Base-by-base conservation (phyloP, 1,140 invertebrate genomes). In the Heliconius hewitsoni region DNA sequence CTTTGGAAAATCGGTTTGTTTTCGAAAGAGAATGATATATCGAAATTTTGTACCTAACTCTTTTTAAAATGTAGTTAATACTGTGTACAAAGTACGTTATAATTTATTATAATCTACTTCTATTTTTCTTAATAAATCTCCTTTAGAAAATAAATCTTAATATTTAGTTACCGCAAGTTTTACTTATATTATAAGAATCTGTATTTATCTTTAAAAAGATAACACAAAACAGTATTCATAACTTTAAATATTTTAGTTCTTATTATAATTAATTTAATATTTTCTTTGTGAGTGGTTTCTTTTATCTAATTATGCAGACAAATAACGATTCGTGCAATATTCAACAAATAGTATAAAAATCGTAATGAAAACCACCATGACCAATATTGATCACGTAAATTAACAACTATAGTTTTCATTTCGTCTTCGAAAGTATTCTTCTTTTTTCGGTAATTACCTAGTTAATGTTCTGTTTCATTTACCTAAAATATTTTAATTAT, bases 41-140 rank as follows among this genome's bases (percentile, higher is more conserved):
- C 55, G 18, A 57, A 8, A 57, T 57, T n/a, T 55, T 55, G 57
- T 13, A 60, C 23, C 57, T 60, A 11, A 60, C 27, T 60, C n/a
- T 23, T 30, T 30, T 27, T 66, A 16, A 66, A 66, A 30, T 66
- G 23, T 66, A 66, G 27, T 66, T 27, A 66, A 66, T 66, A 27
- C 8, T 66, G 60, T 66, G 60, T 66, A 66, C 60, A 66, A 66
- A 66, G 60, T 66, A 66, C 60, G 27, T 66, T 30, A 66, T 66
- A 13, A 66, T 66, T 30, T 66, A 66, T 66, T 13, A 23, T 66
- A 5, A 27, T 66, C 4, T 16, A 66, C 0, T 30, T 66, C 11
- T 18, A 66, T 13, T 66, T 66, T 66, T 66, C 11, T 23, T 57
- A 57, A 57, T 57, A 57, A 57, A 57, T 57, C 52, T 57, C 9